Evolutionary conservation across 2,888 invertebrate genomes (phyloP).

Genomic region (Crocallis elinguaria): DNA sequence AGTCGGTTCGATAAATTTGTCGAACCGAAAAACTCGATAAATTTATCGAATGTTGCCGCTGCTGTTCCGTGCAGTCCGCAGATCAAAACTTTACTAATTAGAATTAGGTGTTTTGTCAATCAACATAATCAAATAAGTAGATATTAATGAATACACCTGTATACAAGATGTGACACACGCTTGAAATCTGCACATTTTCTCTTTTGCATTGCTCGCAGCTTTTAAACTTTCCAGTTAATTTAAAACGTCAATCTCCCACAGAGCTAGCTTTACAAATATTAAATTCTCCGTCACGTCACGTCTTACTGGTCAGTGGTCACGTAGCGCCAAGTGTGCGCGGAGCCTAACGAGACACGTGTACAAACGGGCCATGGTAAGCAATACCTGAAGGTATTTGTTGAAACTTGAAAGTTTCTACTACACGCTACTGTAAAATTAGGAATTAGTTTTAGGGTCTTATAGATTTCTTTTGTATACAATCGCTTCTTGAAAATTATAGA

Average conservation of each 20-base stretch:
- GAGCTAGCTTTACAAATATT: constrained; percentile 19
- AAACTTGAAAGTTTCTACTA: constrained; percentile 1
- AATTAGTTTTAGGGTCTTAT: neutral
- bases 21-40: too few relatives aligned
- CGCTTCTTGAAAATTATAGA: neutral
- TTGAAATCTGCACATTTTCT: neutral
- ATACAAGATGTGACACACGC: neutral
- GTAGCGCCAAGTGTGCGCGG: constrained; percentile 32
- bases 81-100: too few relatives aligned
- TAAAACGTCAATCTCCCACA: constrained; percentile 14
- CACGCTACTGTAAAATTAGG: neutral
- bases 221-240: constrained; percentile 6
- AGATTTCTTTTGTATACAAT: neutral
- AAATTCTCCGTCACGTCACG: constrained; percentile 15
- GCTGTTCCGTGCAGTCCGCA: too few relatives aligned
- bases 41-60: too few relatives aligned
- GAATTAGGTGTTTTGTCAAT: too few relatives aligned
- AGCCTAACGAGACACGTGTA: constrained; percentile 38
- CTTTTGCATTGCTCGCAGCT: neutral
- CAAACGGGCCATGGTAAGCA: constrained; percentile 1
- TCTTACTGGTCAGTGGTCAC: constrained; percentile 30
- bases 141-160: neutral
- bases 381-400: constrained; percentile 19
- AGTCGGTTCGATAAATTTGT: too few relatives aligned
- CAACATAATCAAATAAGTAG: too few relatives aligned